Base-by-base conservation (phyloP, 2,888 invertebrate species). In the Barypeithes pellucidus region DNA sequence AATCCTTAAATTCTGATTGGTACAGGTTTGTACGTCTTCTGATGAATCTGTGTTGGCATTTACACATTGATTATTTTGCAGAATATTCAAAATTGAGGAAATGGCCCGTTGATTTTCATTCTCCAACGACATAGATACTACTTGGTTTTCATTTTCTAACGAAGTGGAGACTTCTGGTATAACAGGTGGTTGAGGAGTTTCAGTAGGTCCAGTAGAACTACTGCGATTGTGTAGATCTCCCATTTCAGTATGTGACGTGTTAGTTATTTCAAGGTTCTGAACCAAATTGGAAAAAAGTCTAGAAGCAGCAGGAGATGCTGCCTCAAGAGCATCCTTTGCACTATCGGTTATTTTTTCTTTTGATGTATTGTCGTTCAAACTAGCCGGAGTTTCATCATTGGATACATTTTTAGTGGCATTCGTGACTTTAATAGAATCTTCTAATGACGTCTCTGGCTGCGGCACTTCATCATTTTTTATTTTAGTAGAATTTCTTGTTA, bases 261-360 rank as follows among this genome's bases (percentile, higher is more conserved):
- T 22, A 22, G 12, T 50, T 7, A 33, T 57, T 36, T 57, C 54
- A 11, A 57, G 14, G 18, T 57, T 18, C 18, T 57, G 33, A 14
- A 57, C 12, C 16, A 57, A 57, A 18, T 3, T 36, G 9, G 54
- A 36, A 33, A 16, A 57, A 9, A 57, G 9, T 36, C 33, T 16
- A 8, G 54, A 57, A 0, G 33, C 14, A 36, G 33, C 0, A 11
- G 43, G 14, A 4, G 41, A 43, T 14, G 8, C 5, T 24, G 11
- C 41, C 16, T 41, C 43, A 16, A 9, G 0, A 24, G 14, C 43
- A 2, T 14, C 33, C 24, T 24, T 12, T 52, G 52, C 20, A 24
- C 24, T 14, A 7, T 52, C 24, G 12, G 29, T 14, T 14, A n/a
- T 1, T 14, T 14, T 29, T 7, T 12, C 12, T n/a, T 20, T 18